These are phyloP conservation scores for Nephotettix cincticeps DNA, from an alignment of 1,140 invertebrate species.

Conservation along the genomic window DNA sequence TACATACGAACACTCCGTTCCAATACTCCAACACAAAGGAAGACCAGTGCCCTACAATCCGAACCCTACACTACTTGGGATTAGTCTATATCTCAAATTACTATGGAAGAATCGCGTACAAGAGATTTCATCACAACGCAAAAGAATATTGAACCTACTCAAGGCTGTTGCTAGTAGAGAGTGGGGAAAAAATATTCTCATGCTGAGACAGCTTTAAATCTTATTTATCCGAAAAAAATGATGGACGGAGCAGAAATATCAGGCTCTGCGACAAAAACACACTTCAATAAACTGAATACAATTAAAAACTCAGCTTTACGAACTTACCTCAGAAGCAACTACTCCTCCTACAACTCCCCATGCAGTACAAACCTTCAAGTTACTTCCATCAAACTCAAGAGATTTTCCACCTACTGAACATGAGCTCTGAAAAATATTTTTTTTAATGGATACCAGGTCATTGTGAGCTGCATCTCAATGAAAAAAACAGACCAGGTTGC, in stretches of 20 bases:
- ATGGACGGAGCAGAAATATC: neutral
- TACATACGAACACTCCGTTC: neutral
- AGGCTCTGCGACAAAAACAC: neutral
- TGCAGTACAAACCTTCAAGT: neutral
- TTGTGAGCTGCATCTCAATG: neutral
- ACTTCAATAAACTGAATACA: neutral
- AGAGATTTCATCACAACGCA: neutral
- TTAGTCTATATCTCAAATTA: neutral
- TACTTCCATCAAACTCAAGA: neutral
- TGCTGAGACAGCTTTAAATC: neutral
- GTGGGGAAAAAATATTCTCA: neutral
- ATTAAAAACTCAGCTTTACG: neutral
- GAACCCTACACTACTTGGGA: neutral
- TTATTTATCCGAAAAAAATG: slow-evolving; percentile 11
- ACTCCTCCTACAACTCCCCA: neutral
- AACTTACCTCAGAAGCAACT: neutral
- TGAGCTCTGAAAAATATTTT: neutral
- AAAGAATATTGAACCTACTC: neutral
- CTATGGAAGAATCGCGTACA: neutral
- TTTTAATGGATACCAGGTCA: slow-evolving; percentile 6
- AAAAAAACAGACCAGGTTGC: neutral
- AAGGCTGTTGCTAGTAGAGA: neutral
- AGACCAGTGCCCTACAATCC: neutral
- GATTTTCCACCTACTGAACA: neutral
- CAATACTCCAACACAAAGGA: neutral